Percentiles rank a stretch among this genome's conserved stretches.
Evolutionary conservation across 2,113 vertebrate genomes (phyloP).

Genomic region (Etheostoma cragini): DNA sequence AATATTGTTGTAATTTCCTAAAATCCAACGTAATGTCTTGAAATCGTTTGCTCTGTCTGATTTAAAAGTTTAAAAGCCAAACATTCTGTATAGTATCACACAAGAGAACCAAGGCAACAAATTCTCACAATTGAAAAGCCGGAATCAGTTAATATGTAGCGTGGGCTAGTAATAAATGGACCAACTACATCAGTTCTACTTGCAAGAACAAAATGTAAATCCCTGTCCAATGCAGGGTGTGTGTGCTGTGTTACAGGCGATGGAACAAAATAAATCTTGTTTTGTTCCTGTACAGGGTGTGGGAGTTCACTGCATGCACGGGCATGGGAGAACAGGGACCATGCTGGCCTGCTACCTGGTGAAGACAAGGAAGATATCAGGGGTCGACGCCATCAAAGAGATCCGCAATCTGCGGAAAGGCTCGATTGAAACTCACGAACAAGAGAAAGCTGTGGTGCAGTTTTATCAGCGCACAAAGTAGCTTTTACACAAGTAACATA

Average conservation of each 20-base stretch:
- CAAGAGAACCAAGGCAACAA: not conserved
- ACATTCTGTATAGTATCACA: not conserved
- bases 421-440: constrained; percentile 92
- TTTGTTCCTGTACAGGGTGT: constrained; percentile 83
- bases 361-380: constrained; percentile 81
- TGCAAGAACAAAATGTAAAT: not conserved
- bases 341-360: constrained; percentile 96
- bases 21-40: not conserved
- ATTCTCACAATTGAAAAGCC: not conserved
- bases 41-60: not conserved
- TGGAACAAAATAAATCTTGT: not conserved
- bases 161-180: not conserved
- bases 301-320: constrained; percentile 93
- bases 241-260: not conserved
- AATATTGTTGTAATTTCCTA: too few species aligned
- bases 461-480: constrained; percentile 88
- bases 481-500: not conserved
- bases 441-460: constrained; percentile 91
- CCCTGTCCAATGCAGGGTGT: not conserved
- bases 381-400: constrained; percentile 87
- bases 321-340: constrained; percentile 92
- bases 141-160: too few species aligned
- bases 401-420: constrained; percentile 88
- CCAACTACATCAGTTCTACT: too few species aligned
- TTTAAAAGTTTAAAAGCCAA: not conserved